phyloP scores from a whole-genome alignment of 2,113 vertebrate species.

The Romanogobio albipinnatus region DNA sequence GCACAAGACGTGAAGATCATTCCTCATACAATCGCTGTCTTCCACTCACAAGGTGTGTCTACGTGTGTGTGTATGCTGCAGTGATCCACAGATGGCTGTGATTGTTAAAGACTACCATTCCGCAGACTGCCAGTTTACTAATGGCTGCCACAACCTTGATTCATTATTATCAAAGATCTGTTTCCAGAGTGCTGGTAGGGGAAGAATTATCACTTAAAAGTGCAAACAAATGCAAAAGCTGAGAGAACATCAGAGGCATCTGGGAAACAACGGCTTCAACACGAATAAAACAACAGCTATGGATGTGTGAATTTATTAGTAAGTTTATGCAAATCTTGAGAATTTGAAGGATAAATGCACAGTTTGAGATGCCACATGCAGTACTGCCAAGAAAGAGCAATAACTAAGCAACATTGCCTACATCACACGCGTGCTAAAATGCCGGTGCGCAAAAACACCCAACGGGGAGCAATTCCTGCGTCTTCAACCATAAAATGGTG shows the following conservation, averaged over 20 bases:
- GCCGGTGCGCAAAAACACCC: background rate
- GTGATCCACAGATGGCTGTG: constrained; percentile 30
- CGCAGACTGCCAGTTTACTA: constrained; percentile 74
- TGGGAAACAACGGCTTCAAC: constrained; percentile 29
- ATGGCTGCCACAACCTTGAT: constrained; percentile 77
- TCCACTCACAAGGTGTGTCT: constrained; percentile 13
- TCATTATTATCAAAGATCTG: constrained; percentile 74
- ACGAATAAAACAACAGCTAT: constrained; percentile 23
- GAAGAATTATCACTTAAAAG: constrained; percentile 73
- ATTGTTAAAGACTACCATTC: constrained; percentile 46
- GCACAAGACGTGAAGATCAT: constrained; percentile 17
- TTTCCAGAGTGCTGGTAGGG: constrained; percentile 69
- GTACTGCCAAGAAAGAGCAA: constrained; percentile 26
- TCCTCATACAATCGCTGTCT: constrained; percentile 8
- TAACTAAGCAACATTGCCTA: constrained; percentile 23
- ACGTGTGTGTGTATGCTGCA: constrained; percentile 7
- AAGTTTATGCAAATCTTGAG: constrained; percentile 29
- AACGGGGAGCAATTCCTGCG: constrained; percentile 38
- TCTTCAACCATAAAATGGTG: constrained; percentile 40
- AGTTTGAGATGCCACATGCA: constrained; percentile 16
- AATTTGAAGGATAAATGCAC: constrained; percentile 34
- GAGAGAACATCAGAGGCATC: constrained; percentile 18
- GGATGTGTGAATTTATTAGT: constrained; percentile 32
- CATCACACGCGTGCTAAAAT: constrained; percentile 21
- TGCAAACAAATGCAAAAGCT: constrained; percentile 59